These are phyloP conservation scores for Oscheius sp. DNA, from an alignment of 2,888 invertebrate species.

Conservation along the genomic window DNA sequence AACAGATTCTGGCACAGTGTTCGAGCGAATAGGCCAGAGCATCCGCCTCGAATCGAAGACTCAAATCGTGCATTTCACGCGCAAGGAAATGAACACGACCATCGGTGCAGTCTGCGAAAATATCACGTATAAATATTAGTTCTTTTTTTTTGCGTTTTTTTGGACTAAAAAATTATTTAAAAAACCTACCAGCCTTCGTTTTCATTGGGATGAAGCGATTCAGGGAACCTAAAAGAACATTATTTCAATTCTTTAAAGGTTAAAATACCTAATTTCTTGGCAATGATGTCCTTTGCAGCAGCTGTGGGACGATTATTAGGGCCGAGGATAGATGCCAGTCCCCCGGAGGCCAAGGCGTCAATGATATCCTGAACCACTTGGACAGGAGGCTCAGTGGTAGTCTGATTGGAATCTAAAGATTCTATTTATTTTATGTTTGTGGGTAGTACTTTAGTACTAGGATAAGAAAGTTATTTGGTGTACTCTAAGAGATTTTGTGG, in stretches of 20 bases:
- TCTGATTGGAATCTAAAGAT: not conserved
- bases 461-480: too few species aligned
- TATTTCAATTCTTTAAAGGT: not conserved
- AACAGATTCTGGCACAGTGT: constrained; percentile 66
- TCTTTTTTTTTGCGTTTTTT: too few species aligned
- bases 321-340: constrained; percentile 50
- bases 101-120: constrained; percentile 44
- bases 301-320: constrained; percentile 40
- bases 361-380: constrained; percentile 60
- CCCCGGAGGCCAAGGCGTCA: constrained; percentile 55
- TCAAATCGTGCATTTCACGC: constrained; percentile 54
- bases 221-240: constrained; percentile 1
- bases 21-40: constrained; percentile 61
- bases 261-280: constrained; percentile 38
- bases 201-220: constrained; percentile 15
- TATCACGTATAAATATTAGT: too few species aligned
- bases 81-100: constrained; percentile 58
- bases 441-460: too few species aligned
- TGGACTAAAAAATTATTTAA: too few species aligned
- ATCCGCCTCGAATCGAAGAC: constrained; percentile 62
- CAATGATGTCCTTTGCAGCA: constrained; percentile 44
- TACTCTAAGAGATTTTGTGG: too few species aligned
- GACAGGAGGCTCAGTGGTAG: constrained; percentile 65
- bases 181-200: constrained; percentile 3
- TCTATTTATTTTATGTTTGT: not conserved